These are phyloP conservation scores for Lasius platythorax DNA, from an alignment of 2,888 invertebrate genomes.

Conservation along the genomic window DNA sequence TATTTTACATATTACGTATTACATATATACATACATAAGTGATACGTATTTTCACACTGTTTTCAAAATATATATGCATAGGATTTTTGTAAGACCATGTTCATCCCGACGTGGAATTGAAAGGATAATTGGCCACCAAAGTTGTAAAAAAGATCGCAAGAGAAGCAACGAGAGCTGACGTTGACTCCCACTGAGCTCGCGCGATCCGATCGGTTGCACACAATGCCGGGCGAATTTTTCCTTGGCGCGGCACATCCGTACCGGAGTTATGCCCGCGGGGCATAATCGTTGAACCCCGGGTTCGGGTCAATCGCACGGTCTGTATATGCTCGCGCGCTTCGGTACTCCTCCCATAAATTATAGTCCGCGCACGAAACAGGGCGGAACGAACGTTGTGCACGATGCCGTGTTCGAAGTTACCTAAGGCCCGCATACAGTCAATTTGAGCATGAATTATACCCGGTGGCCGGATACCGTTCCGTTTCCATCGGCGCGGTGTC, in stretches of 20 bases:
- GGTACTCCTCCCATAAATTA: constrained; percentile 57
- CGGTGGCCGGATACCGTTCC: constrained; percentile 31
- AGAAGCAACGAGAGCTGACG: constrained; percentile 23
- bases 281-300: constrained; percentile 48
- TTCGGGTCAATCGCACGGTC: constrained; percentile 54
- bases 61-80: not conserved
- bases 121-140: constrained; percentile 20
- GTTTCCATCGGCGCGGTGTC: not conserved
- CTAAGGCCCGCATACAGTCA: constrained; percentile 53
- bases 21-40: not conserved
- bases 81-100: not conserved
- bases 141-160: not conserved
- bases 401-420: constrained; percentile 49
- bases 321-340: constrained; percentile 19
- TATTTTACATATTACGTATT: not conserved
- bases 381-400: constrained; percentile 54
- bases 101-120: not conserved
- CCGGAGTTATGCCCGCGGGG: constrained; percentile 37
- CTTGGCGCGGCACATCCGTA: constrained; percentile 34
- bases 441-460: constrained; percentile 61
- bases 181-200: constrained; percentile 23
- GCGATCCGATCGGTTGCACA: constrained; percentile 23
- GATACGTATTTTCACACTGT: too few species aligned
- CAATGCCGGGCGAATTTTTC: constrained; percentile 43
- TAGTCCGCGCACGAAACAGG: constrained; percentile 59